Evolutionary conservation across 2,888 invertebrate genomes (phyloP).

Genomic region (Lasius fuliginosus): DNA sequence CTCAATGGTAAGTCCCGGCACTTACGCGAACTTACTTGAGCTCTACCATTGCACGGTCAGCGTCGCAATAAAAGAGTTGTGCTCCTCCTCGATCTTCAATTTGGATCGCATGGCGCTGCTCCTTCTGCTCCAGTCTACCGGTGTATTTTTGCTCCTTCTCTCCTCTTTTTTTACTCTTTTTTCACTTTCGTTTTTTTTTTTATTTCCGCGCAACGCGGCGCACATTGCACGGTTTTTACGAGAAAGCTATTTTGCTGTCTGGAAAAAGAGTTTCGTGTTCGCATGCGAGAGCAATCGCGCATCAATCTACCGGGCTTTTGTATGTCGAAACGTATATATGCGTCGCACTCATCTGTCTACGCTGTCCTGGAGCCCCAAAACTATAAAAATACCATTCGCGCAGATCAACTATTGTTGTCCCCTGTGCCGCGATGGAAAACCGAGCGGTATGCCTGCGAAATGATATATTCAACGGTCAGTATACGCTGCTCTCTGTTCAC

Average conservation of each 20-base stretch:
- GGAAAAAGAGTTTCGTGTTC: constrained; percentile 67
- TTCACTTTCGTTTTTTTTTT: constrained; percentile 10
- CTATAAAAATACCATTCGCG: constrained; percentile 74
- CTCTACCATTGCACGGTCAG: constrained; percentile 39
- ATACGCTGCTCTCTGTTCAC: background rate
- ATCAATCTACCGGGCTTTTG: constrained; percentile 76
- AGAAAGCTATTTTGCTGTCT: constrained; percentile 70
- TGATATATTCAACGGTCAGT: constrained; percentile 65
- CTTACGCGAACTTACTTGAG: constrained; percentile 60
- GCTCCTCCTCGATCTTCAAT: constrained; percentile 43
- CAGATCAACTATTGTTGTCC: constrained; percentile 73
- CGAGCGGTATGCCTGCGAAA: constrained; percentile 47
- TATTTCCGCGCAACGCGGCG: constrained; percentile 11
- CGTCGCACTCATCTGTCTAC: constrained; percentile 45
- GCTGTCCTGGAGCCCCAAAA: constrained; percentile 57
- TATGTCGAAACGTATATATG: constrained; percentile 59
- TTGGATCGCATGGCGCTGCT: constrained; percentile 39
- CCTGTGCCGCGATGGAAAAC: constrained; percentile 57
- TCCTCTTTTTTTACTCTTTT: background rate
- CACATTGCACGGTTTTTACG: constrained; percentile 66
- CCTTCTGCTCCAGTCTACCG: background rate
- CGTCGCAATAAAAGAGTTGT: constrained; percentile 47
- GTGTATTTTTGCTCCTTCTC: constrained; percentile 1
- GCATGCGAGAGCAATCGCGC: constrained; percentile 71
- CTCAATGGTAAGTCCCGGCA: constrained; percentile 67